These are phyloP conservation scores for Ormyrus nitidulus DNA, from an alignment of 2,888 invertebrate genomes.

Conservation along the genomic window DNA sequence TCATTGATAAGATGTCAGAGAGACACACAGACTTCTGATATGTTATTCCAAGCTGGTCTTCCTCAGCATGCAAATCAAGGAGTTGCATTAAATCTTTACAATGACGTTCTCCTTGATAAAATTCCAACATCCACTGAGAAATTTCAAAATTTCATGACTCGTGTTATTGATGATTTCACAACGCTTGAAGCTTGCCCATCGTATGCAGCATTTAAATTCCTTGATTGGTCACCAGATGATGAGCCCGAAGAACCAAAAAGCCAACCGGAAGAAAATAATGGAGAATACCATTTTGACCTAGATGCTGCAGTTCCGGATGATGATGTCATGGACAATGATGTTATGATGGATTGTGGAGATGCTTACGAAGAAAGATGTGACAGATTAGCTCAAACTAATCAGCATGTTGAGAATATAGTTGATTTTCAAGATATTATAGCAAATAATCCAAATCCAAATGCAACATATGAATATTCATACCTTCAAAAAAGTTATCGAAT, in stretches of 20 bases:
- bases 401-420: conserved; percentile 62
- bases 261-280: conserved; percentile 46
- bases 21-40: conserved; percentile 68
- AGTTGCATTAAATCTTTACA: conserved; percentile 62
- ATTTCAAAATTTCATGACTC: conserved; percentile 27
- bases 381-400: conserved; percentile 35
- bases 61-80: conserved; percentile 63
- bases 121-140: conserved; percentile 11
- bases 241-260: conserved; percentile 64
- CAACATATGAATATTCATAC: conserved; percentile 67
- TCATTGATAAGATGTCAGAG: conserved; percentile 50
- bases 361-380: conserved; percentile 57
- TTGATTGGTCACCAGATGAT: conserved; percentile 79
- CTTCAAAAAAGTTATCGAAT: conserved; percentile 62
- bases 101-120: conserved; percentile 65
- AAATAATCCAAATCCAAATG: conserved; percentile 50
- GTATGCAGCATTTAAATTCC: conserved; percentile 80
- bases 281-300: conserved; percentile 66
- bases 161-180: conserved; percentile 59
- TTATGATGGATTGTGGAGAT: conserved; percentile 55
- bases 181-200: conserved; percentile 79
- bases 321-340: conserved; percentile 51
- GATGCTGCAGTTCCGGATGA: conserved; percentile 64
- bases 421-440: conserved; percentile 62
- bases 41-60: conserved; percentile 64